Evolutionary conservation across 2,113 vertebrate genomes (phyloP), one percentile per base, ranked within the genome.

Genomic region (Romanogobio albipinnatus): DNA sequence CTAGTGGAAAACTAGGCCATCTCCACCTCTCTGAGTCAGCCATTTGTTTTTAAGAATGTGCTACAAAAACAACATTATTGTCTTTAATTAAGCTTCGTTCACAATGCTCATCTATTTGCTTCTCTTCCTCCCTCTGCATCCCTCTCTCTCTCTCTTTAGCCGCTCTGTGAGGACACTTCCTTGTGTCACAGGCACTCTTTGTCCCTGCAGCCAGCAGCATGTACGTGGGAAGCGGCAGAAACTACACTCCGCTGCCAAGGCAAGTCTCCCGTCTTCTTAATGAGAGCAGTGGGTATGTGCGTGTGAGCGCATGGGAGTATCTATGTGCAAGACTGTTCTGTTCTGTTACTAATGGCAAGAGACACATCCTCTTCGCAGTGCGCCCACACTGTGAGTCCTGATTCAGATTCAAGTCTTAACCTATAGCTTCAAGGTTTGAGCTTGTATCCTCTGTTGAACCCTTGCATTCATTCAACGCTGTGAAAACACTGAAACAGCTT

Each of bases 121-220:
- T 75, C 68, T 76, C 83, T 85, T 59, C 51, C 81, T 76, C 83
- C 47, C 78, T 17, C 19, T 74, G 33, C 53, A 76, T 43, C 74
- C 76, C 59, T 68, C 49, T 74, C 59, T 70, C 53, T 73, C 70
- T 66, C 82, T 75, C 39, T 82, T 47, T 66, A 33, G 75, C 56
- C 66, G 10, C 75, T 58, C 68, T 84, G 77, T 77, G 75, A 84
- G 79, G 88, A 88, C 85, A 89, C 88, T 90, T 90, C 90, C 90
- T 87, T 17, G 73, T 90, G 87, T 89, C 88, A 90, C 88, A 90
- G 86, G 76, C 82, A 81, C 77, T 83, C 87, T 88, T 90, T 90
- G 90, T 90, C 84, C 83, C 84, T 73, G 14, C 33, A 75, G 85
- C 87, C 85, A 83, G 86, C 79, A 89, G 86, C 82, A 79, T 84